Evolutionary conservation across 1,140 invertebrate species (phyloP), one percentile per base, ranked within the genome.

Genomic region (Himalopsyche phryganea): DNA sequence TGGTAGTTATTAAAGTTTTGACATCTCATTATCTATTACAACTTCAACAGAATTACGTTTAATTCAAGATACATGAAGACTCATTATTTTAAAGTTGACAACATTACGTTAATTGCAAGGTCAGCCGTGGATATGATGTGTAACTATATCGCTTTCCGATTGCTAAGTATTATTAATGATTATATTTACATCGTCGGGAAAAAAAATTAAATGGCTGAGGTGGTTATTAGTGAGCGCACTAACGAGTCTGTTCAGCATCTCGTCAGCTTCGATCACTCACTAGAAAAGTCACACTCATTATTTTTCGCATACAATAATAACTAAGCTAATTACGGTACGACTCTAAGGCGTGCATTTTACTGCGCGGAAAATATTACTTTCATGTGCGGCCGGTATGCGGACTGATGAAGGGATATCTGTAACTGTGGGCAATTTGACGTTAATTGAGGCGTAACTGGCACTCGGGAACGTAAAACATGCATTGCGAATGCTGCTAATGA

Each of bases 351-450:
- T 17, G 19, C 11, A 40, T 5, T 40, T 40, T 40, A 11, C 11
- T 11, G 19, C 38, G 51, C 50, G 45, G 18, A 32, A 42, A 47
- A 28, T 28, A 40, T 56, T 17, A 40, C 53, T 56, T 56, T 56
- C 53, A 48, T 54, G 40, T 13, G 9, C 23, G 23, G 23, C 23
- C 23, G 23, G 23, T 14, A 38, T 38, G 51, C n/a, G n/a, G 7
- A 18, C 50, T 38, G 51, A 35, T 49, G 58, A 14, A 32, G 52
- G 41, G 50, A 48, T 58, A 63, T 63, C 61, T 35, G 40, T 63
- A 59, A 63, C 58, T 60, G 61, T 55, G 54, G 52, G 57, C 50
- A 64, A 64, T 64, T 64, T 64, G 61, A 60, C 57, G 32, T 60
- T 64, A 64, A 64, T 64, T 64, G 61, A 58, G 52, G 45, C 54